These are phyloP conservation scores for Latheticus oryzae DNA, from an alignment of 2,888 invertebrate genomes.

Conservation along the genomic window DNA sequence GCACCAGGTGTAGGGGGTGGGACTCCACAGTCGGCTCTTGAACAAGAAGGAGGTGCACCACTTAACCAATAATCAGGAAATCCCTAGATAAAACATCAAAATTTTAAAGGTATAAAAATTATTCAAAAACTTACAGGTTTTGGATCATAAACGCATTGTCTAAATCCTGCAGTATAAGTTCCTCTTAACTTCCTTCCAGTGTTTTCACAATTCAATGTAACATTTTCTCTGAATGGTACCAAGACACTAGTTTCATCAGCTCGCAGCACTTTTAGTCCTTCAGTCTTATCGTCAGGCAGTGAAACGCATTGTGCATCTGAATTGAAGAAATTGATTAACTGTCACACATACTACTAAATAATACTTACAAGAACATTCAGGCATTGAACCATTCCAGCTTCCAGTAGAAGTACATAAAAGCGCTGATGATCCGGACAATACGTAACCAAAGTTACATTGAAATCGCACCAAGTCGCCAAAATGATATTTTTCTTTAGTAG, in stretches of 20 bases:
- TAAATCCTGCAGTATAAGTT: conserved; percentile 85
- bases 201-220: conserved; percentile 84
- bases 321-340: conserved; percentile 3
- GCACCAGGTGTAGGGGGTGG: conserved; percentile 94
- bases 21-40: conserved; percentile 89
- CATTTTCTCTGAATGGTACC: conserved; percentile 90
- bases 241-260: conserved; percentile 85
- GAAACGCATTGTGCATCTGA: conserved; percentile 94
- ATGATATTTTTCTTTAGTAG: conserved; percentile 84
- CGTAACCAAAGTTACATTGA: conserved; percentile 95
- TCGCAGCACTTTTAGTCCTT: conserved; percentile 83
- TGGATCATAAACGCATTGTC: conserved; percentile 96
- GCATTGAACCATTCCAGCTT: conserved; percentile 92
- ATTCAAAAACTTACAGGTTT: conserved; percentile 74
- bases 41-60: conserved; percentile 86
- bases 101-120: conserved; percentile 4
- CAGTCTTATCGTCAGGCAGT: conserved; percentile 87
- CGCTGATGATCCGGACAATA: conserved; percentile 88
- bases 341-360: neutral
- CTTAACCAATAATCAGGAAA: conserved; percentile 92
- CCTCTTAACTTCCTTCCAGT: conserved; percentile 82
- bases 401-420: conserved; percentile 91
- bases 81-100: conserved; percentile 67
- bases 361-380: conserved; percentile 90
- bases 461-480: conserved; percentile 91